A percentile compares a stretch with the other conserved stretches of the same genome.
These are phyloP conservation scores for Hyposoter dolosus DNA, from an alignment of 2,888 invertebrate species.

Conservation along the genomic window DNA sequence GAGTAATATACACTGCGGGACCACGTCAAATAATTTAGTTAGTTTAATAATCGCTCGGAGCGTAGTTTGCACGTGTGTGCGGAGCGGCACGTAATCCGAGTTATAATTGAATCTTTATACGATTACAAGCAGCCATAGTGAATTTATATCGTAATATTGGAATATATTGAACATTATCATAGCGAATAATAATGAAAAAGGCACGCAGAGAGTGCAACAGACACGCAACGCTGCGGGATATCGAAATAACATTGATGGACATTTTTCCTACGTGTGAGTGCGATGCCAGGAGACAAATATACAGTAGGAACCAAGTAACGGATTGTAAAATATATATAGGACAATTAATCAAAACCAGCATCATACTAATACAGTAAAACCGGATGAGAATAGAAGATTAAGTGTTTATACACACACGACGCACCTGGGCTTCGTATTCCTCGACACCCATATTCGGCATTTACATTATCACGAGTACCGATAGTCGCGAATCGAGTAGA, in stretches of 20 bases:
- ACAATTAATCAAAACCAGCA: conserved; percentile 63
- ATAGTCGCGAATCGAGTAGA: background rate
- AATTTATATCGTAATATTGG: conserved; percentile 6
- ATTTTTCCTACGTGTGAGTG: conserved; percentile 1
- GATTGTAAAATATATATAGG: conserved; percentile 23
- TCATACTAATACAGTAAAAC: conserved; percentile 50
- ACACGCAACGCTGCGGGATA: conserved; percentile 20
- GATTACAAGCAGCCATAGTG: background rate
- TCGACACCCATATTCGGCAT: conserved; percentile 19
- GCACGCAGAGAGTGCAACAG: background rate
- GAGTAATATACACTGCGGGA: background rate
- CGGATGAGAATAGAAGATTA: conserved; percentile 35
- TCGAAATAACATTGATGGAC: conserved; percentile 44
- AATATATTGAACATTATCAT: conserved; percentile 34
- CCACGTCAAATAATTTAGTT: background rate
- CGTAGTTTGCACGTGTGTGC: background rate
- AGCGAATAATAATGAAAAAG: conserved; percentile 52
- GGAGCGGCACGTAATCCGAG: conserved; percentile 9
- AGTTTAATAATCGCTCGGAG: conserved; percentile 4
- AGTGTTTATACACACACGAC: background rate
- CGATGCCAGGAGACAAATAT: conserved; percentile 3
- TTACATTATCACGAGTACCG: conserved; percentile 20
- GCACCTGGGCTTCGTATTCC: conserved; percentile 3
- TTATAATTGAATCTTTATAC: conserved; percentile 49
- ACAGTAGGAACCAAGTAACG: background rate